phyloP scores from a whole-genome alignment of 2,888 invertebrate species.

The Tenthredo distinguenda region DNA sequence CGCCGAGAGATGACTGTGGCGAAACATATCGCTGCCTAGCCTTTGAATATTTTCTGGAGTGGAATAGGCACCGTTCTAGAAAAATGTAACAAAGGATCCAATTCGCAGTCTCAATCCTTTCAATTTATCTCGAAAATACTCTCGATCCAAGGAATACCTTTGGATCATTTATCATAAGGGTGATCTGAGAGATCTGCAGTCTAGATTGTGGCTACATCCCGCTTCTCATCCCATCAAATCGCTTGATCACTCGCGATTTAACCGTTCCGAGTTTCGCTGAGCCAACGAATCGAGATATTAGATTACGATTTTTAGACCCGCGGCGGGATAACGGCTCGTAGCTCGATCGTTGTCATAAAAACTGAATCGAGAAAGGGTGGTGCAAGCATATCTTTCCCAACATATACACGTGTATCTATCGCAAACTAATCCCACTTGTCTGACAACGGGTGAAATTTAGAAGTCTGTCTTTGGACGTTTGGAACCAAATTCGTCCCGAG shows the following conservation, averaged over 20 bases:
- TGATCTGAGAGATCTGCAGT: conserved; percentile 1
- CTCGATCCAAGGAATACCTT: not conserved
- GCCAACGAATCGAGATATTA: conserved; percentile 32
- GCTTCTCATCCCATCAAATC: conserved; percentile 17
- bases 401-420: not conserved
- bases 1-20: not conserved
- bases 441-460: not conserved
- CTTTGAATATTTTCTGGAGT: not conserved
- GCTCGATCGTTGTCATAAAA: not conserved
- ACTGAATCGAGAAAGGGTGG: not conserved
- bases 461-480: not conserved
- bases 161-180: conserved; percentile 17
- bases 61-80: not conserved
- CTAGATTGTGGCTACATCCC: conserved; percentile 5
- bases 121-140: conserved; percentile 4
- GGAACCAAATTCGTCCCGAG: not conserved
- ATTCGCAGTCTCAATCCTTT: not conserved
- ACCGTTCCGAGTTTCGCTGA: not conserved
- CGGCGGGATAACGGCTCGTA: not conserved
- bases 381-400: not conserved
- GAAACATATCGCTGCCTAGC: not conserved
- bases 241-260: conserved; percentile 14
- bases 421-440: not conserved
- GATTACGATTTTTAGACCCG: conserved; percentile 16
- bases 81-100: not conserved